These are phyloP conservation scores for Paramormyrops hopkinsi DNA, from an alignment of 2,797 vertebrate genomes.

Conservation along the genomic window DNA sequence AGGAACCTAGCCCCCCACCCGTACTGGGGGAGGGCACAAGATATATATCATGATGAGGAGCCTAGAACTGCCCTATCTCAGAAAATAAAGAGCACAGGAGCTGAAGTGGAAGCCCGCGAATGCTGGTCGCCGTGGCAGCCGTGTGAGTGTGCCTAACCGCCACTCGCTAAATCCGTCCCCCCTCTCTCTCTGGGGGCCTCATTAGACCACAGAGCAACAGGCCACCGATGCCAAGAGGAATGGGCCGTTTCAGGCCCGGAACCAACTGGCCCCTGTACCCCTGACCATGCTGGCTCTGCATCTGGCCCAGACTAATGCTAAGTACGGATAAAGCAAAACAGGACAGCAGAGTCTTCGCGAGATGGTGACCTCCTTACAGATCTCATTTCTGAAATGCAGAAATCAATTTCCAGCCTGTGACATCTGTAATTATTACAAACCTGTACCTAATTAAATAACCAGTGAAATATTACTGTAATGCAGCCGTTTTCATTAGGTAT, in stretches of 20 bases:
- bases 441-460: not conserved
- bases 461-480: not conserved
- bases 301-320: not conserved
- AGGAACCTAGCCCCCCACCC: not conserved
- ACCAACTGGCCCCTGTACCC: not conserved
- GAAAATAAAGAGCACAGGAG: not conserved
- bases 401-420: not conserved
- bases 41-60: not conserved
- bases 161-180: not conserved
- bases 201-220: slow-evolving; percentile 18
- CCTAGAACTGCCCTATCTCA: not conserved
- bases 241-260: not conserved
- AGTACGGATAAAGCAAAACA: not conserved
- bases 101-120: not conserved
- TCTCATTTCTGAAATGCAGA: not conserved
- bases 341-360: not conserved
- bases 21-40: not conserved
- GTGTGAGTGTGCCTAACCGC: not conserved
- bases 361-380: not conserved
- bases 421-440: not conserved
- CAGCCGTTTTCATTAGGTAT: not conserved
- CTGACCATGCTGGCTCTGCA: not conserved
- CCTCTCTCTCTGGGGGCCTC: slow-evolving; percentile 14
- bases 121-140: not conserved
- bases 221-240: not conserved